phyloP scores from a whole-genome alignment of 2,797 vertebrate species.

The Pipistrellus nathusii region DNA sequence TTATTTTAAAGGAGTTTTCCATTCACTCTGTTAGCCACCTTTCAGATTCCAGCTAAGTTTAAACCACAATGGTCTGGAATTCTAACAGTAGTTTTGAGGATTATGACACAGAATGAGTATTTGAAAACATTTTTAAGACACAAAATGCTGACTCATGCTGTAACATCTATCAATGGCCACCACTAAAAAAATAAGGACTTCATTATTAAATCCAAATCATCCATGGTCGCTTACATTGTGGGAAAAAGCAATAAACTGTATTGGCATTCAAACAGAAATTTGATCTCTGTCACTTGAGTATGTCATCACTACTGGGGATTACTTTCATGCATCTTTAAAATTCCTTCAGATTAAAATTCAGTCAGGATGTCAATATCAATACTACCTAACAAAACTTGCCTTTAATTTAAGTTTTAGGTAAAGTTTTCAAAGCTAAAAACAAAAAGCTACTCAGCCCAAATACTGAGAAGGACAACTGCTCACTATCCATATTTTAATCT shows the following conservation, averaged over 20 bases:
- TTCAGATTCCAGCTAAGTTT: constrained; percentile 71
- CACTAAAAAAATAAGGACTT: constrained; percentile 34
- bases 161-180: not conserved
- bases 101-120: constrained; percentile 55
- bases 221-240: not conserved
- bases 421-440: constrained; percentile 56
- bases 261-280: constrained; percentile 69
- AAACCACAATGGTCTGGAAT: constrained; percentile 79
- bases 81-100: constrained; percentile 71
- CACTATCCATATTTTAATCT: constrained; percentile 20
- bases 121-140: constrained; percentile 76
- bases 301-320: constrained; percentile 59
- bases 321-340: constrained; percentile 73
- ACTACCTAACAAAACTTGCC: constrained; percentile 57
- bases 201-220: constrained; percentile 70
- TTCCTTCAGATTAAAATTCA: constrained; percentile 74
- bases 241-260: constrained; percentile 15
- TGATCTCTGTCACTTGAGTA: constrained; percentile 63
- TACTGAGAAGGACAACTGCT: not conserved
- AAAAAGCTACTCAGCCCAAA: not conserved
- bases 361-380: constrained; percentile 69
- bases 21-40: constrained; percentile 67
- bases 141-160: not conserved
- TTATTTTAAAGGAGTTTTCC: constrained; percentile 67
- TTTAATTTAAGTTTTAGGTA: constrained; percentile 71